A percentile compares a stretch with the other conserved stretches of the same genome.
These are phyloP conservation scores for Aphelinus atriplicis DNA, from an alignment of 1,140 invertebrate genomes.

Conservation along the genomic window DNA sequence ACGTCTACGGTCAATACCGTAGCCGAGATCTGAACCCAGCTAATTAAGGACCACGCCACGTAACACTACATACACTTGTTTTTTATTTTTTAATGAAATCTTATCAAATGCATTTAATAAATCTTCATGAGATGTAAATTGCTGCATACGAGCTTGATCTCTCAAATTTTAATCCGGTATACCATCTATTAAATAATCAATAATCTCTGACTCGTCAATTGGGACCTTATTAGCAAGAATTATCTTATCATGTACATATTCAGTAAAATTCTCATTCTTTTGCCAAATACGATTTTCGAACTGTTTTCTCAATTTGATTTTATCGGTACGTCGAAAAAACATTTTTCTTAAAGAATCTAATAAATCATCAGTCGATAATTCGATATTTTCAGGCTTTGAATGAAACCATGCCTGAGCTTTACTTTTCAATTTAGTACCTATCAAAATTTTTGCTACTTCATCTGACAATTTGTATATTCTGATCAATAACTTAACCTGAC, in stretches of 20 bases:
- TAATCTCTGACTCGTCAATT: slow-evolving; percentile 6
- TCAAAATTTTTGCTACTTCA: slow-evolving; percentile 29
- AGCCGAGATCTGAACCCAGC: no score
- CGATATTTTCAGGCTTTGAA: slow-evolving; percentile 30
- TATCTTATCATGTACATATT: slow-evolving; percentile 32
- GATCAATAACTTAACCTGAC: slow-evolving; percentile 18
- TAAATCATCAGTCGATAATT: slow-evolving; percentile 18
- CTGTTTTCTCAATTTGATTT: background rate
- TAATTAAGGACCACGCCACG: no score
- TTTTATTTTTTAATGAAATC: background rate
- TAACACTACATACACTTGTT: background rate
- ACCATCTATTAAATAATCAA: slow-evolving; percentile 29
- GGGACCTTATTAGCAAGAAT: slow-evolving; percentile 20
- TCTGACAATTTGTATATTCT: slow-evolving; percentile 29
- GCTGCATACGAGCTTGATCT: slow-evolving; percentile 11
- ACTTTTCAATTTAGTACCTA: slow-evolving; percentile 37
- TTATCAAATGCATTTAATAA: slow-evolving; percentile 20
- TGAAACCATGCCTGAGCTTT: slow-evolving; percentile 34
- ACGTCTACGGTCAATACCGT: no score
- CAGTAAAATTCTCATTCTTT: slow-evolving; percentile 14
- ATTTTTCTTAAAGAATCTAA: slow-evolving; percentile 24
- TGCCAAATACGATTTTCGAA: slow-evolving; percentile 35
- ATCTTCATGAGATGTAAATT: background rate
- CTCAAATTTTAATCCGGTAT: slow-evolving; percentile 15
- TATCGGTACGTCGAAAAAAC: slow-evolving; percentile 11